Evolutionary conservation across 1,140 invertebrate species (phyloP), one percentile per base, ranked within the genome.

Genomic region (Cydia splendana): DNA sequence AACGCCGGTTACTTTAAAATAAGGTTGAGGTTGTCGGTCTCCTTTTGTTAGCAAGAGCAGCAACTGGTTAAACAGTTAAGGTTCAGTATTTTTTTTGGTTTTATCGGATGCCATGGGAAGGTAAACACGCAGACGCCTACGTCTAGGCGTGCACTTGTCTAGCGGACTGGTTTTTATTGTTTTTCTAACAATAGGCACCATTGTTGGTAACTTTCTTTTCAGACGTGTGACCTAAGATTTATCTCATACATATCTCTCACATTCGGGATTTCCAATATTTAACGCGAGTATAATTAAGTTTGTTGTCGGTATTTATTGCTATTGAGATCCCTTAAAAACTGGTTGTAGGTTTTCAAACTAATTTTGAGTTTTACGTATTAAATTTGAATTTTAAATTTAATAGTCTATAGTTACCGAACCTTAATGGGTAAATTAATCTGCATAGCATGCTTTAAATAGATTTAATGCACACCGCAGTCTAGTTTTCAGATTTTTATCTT

Each of bases 31-130:
- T 76, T 45, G 75, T 51, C 76, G 78, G 80, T 78, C 51, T 18
- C n/a, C 15, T 80, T 80, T 79, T 79, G 77, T 10, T 77, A 77
- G 74, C 82, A 81, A 85, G 79, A 82, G 13, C 75, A 77, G 74
- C 82, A 81, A 85, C 81, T 83, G 80, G 79, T 85, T 80, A 81
- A 81, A 84, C 82, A 71, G 67, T 38, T 71, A 84, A 78, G 48
- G 67, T 38, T 71, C 82, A 77, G 48, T 75, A 53, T 73, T 12
- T 57, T 57, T 48, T 79, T 77, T 82, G 79, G 77, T 73, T 78
- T 28, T 45, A 75, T 62, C 30, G 77, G 75, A 75, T 79, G 77
- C 79, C 79, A 80, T 83, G 80, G 57, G 73, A 78, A 84, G 77
- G 80, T 77, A 82, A 83, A 85, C 84, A 82, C 79, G 69, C 18